Base-by-base conservation (phyloP, 2,113 vertebrate species). In the Albula goreensis region DNA sequence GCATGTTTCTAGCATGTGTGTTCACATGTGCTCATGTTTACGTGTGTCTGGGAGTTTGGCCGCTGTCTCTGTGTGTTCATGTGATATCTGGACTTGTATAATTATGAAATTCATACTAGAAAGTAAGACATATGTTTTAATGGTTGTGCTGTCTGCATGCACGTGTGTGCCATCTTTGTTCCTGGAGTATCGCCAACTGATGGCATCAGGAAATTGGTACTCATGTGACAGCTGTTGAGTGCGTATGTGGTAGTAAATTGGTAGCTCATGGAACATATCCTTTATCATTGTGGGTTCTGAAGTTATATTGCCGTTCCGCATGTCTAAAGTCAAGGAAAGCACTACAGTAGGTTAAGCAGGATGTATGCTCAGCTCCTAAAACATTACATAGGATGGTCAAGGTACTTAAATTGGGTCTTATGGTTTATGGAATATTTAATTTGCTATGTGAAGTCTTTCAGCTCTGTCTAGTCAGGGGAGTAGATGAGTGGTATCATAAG, bases 11-110 rank as follows among this genome's bases (percentile, higher is more conserved):
- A 86, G 22, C 82, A 41, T 77, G 56, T 31, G n/a, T 89, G 80
- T 87, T 57, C 77, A 50, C 8, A 83, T 74, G 15, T 66, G 17
- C 74, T 10, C 77, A 66, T 83, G 74, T 85, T 41, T n/a, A n/a
- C 12, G 50, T 52, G 83, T 11, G 31, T 41, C 31, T 41, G 31
- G 31, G 31, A 41, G 31, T 41, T 41, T 41, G 31, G 31, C 31
- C 31, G 0, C 31, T 41, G 31, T 41, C 31, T 41, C 31, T 41
- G 31, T 41, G 31, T 41, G 31, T 41, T 41, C 31, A 41, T 41
- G 31, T 41, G 0, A 41, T 41, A 41, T 41, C 31, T n/a, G 63
- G 6, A 2, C 63, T 22, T 70, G 53, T 6, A 31, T 13, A 17
- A 83, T 31, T 22, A 12, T 31, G 52, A 50, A 74, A 25, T 88